Evolutionary conservation across 2,113 vertebrate genomes (phyloP), one percentile per base, ranked within the genome.

Genomic region (Mystacornis crossleyi): DNA sequence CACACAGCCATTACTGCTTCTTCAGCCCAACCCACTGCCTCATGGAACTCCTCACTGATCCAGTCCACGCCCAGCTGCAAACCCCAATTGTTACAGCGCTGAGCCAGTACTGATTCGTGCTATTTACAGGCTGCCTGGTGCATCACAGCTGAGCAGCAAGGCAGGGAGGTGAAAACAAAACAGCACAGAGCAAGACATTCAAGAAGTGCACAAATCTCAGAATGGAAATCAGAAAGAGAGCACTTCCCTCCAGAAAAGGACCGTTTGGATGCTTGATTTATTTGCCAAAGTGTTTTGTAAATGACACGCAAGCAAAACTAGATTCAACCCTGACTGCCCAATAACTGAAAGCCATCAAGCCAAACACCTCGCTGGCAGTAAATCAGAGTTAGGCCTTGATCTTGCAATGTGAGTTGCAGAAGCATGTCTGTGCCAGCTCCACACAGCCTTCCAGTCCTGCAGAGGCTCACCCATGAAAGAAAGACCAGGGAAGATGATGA

Each of bases 401-500:
- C 78, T 77, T 42, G 45, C 50, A 55, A 33, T 1, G 42, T 18
- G 53, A 88, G 34, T 42, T 42, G 45, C 66, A 94, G 86, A 84
- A 55, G 11, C 23, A 20, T 0, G 15, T 33, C 73, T n/a, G 43
- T 45, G 40, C n/a, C 57, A 69, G 79, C 81, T 43, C 66, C 53
- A 20, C 3, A 18, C 24, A 43, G 70, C 61, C 71, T 48, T 67
- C 66, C 57, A 58, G 58, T 38, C 3, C 66, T 71, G 73, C 83
- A 70, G 34, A 89, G 72, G 18, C 42, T 54, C 57, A 64, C 36
- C 45, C 57, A 13, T 3, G 13, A 51, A 72, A 82, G 57, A 34
- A 47, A 50, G 31, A 55, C 8, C 1, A 2, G 13, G 17, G 26
- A 36, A 72, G 36, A 34, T 0, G 2, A 38, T 0, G 36, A 75